phyloP scores from a whole-genome alignment of 2,888 invertebrate species.

The Polydesmus complanatus region DNA sequence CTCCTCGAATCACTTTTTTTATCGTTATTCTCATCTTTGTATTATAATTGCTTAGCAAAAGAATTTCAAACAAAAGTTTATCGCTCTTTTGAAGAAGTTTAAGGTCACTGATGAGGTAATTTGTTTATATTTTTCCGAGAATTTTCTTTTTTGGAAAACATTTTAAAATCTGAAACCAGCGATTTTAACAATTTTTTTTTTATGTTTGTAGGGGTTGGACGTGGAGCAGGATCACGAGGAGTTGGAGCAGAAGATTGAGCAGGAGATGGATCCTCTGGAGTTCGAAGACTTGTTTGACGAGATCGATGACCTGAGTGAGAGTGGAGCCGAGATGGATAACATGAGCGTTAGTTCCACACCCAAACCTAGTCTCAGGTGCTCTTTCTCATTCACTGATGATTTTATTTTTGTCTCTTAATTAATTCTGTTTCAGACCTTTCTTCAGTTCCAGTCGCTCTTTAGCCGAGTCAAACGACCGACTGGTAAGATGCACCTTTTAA shows the following conservation, averaged over 20 bases:
- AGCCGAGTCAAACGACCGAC: not conserved
- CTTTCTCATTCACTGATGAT: not conserved
- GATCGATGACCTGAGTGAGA: constrained; percentile 87
- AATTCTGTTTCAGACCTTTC: constrained; percentile 50
- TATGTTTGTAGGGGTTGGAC: constrained; percentile 20
- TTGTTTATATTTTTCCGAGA: not conserved
- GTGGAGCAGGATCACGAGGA: constrained; percentile 25
- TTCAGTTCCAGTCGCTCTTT: constrained; percentile 62
- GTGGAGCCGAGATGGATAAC: constrained; percentile 86
- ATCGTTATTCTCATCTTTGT: not conserved
- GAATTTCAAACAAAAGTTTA: constrained; percentile 93
- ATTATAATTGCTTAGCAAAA: constrained; percentile 49
- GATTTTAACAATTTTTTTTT: too few relatives aligned
- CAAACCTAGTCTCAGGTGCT: constrained; percentile 63
- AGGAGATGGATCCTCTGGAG: constrained; percentile 48
- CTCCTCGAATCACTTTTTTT: not conserved
- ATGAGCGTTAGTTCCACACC: constrained; percentile 94
- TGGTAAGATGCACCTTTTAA: not conserved
- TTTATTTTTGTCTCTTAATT: not conserved
- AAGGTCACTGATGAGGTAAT: constrained; percentile 69
- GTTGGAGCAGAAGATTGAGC: constrained; percentile 35
- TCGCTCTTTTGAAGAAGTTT: constrained; percentile 83
- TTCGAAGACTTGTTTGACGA: constrained; percentile 92
- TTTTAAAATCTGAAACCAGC: too few relatives aligned
- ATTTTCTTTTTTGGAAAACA: not conserved